Evolutionary conservation across 2,888 invertebrate species (phyloP).

Genomic region (Amblyteles armatorius): DNA sequence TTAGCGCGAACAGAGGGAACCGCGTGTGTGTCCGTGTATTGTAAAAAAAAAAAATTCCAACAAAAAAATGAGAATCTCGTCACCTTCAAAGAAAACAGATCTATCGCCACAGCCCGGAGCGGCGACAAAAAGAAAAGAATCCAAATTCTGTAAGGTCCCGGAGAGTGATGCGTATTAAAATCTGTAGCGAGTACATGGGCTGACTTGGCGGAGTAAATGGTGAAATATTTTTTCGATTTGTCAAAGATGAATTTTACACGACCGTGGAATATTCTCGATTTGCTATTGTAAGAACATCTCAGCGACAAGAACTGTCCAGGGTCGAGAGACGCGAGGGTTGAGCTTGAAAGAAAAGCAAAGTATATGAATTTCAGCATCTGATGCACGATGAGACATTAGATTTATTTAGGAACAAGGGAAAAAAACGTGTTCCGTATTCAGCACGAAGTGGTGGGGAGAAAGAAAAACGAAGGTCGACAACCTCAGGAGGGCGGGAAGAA

Average conservation of each 20-base stretch:
- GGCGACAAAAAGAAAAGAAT: constrained; percentile 46
- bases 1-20: constrained; percentile 52
- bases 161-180: constrained; percentile 54
- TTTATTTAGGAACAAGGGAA: too few relatives aligned
- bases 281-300: constrained; percentile 6
- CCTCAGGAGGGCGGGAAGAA: too few relatives aligned
- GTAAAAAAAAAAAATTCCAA: constrained; percentile 75
- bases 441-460: too few relatives aligned
- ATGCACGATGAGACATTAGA: too few relatives aligned
- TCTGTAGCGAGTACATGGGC: constrained; percentile 32
- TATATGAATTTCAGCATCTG: too few relatives aligned
- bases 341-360: too few relatives aligned
- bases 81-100: constrained; percentile 34
- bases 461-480: too few relatives aligned
- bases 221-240: constrained; percentile 57
- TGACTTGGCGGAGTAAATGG: constrained; percentile 47
- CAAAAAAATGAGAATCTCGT: constrained; percentile 42
- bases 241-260: constrained; percentile 46
- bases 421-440: too few relatives aligned
- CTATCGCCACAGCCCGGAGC: constrained; percentile 22
- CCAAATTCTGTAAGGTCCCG: constrained; percentile 46
- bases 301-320: constrained; percentile 2
- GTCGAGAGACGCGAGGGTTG: too few relatives aligned
- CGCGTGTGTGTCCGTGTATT: constrained; percentile 65
- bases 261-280: constrained; percentile 21